A percentile compares a stretch with the other conserved stretches of the same genome.
phyloP scores from a whole-genome alignment of 2,113 vertebrate genomes.

The Cyanoliseus patagonus region DNA sequence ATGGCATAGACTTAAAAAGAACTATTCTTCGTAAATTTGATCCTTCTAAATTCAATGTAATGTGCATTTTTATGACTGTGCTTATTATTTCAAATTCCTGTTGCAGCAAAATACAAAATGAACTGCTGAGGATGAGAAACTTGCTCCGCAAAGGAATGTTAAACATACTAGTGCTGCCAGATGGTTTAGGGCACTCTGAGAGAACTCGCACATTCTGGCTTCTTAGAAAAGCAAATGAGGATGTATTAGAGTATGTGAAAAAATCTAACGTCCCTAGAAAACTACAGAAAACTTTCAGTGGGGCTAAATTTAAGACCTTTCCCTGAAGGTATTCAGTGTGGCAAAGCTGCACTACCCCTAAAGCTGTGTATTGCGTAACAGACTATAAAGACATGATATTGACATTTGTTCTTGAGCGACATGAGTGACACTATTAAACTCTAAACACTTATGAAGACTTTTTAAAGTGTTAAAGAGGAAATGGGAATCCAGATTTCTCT shows the following conservation, averaged over 20 bases:
- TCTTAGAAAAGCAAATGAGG: background rate
- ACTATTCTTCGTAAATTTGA: background rate
- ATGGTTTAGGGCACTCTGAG: background rate
- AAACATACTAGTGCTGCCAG: background rate
- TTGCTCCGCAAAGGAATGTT: background rate
- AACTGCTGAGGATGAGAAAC: background rate
- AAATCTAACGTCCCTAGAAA: background rate
- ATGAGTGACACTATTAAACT: background rate
- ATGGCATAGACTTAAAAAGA: background rate
- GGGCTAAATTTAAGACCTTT: background rate
- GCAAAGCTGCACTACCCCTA: background rate
- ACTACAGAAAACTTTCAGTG: background rate
- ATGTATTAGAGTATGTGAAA: background rate
- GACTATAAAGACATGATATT: background rate
- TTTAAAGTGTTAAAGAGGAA: conserved; percentile 31
- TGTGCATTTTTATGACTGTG: background rate
- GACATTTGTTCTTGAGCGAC: background rate
- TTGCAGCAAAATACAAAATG: background rate
- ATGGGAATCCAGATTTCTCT: background rate
- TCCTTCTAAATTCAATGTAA: background rate
- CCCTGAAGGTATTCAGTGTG: background rate
- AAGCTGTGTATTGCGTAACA: background rate
- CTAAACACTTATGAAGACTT: background rate
- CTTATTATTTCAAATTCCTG: background rate
- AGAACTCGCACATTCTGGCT: background rate